These are phyloP conservation scores for Capromys pilorides DNA, from an alignment of 2,797 vertebrate species.

Conservation along the genomic window DNA sequence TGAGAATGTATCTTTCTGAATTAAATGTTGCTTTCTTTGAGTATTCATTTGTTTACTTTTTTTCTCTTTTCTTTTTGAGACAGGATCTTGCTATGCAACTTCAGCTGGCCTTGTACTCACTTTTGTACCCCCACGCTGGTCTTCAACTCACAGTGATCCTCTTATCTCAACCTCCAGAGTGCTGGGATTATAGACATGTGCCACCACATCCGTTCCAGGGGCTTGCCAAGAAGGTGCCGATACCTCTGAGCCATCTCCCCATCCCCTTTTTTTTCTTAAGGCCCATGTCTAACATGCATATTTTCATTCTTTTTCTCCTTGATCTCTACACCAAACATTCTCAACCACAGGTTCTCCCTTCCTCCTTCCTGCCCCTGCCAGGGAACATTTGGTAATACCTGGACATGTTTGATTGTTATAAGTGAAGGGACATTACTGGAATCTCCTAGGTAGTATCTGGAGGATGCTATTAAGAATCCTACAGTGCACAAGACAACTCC, in stretches of 20 bases:
- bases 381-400: background rate
- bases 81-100: too few species aligned
- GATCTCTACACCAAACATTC: background rate
- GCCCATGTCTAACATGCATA: background rate
- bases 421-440: background rate
- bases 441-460: background rate
- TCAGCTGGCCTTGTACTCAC: too few species aligned
- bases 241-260: too few species aligned
- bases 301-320: background rate
- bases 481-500: background rate
- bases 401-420: background rate
- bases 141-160: too few species aligned
- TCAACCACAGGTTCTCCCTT: background rate
- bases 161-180: too few species aligned
- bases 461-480: background rate
- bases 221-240: too few species aligned
- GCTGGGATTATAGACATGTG: too few species aligned
- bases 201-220: too few species aligned
- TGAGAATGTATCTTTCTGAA: background rate
- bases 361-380: too few species aligned
- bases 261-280: background rate
- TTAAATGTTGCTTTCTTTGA: background rate
- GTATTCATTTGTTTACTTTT: background rate
- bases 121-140: too few species aligned
- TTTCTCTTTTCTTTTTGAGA: too few species aligned